phyloP scores from a whole-genome alignment of 2,113 vertebrate genomes.

The Alouatta palliata region DNA sequence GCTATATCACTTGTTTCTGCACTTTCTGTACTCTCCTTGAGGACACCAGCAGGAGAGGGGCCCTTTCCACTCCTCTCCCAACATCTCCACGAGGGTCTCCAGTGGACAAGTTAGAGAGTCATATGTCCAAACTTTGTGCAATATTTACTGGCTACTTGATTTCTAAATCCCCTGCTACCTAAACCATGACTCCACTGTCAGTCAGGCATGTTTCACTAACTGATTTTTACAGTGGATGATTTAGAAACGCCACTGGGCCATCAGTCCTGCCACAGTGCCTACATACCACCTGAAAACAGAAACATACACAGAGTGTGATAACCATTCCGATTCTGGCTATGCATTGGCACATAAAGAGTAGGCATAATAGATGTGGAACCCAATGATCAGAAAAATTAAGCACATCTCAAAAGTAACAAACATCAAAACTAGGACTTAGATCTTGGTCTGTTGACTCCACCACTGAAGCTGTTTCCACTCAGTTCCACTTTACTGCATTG shows the following conservation, averaged over 20 bases:
- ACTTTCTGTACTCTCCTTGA: background rate
- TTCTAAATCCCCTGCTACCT: background rate
- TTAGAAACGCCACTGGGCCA: background rate
- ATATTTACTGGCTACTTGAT: background rate
- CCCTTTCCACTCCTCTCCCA: background rate
- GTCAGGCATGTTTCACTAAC: background rate
- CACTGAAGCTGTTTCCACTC: background rate
- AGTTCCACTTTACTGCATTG: fast-evolving
- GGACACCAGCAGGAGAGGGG: background rate
- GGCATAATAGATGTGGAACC: background rate
- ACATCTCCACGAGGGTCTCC: background rate
- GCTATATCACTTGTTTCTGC: background rate
- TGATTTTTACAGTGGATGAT: background rate
- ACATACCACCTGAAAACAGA: background rate
- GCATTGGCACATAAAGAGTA: background rate
- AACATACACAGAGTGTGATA: background rate
- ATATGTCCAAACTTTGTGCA: conserved; percentile 7
- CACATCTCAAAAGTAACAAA: background rate
- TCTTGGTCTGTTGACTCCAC: background rate
- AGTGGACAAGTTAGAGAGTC: background rate
- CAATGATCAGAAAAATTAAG: background rate
- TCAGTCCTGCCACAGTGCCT: background rate
- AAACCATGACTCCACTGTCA: background rate
- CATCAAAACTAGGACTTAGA: background rate
- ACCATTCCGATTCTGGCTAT: background rate